Percentiles rank a stretch among this genome's conserved stretches.
These are phyloP conservation scores for Corvus moneduloides DNA, from an alignment of 2,113 vertebrate species.

Conservation along the genomic window DNA sequence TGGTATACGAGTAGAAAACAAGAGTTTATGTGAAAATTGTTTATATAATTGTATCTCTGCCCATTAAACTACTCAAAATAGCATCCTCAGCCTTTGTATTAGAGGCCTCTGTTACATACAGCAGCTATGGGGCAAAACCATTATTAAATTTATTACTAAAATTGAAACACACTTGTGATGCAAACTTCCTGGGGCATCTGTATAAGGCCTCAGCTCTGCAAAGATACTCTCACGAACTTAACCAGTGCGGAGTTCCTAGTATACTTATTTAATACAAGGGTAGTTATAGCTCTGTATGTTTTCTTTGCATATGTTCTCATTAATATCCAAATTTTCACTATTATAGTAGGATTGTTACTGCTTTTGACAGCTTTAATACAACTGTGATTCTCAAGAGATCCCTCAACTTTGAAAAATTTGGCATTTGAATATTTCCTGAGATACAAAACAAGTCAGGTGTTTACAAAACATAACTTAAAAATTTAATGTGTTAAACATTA, in stretches of 20 bases:
- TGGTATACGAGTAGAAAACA: background rate
- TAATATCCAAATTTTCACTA: background rate
- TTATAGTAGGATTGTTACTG: background rate
- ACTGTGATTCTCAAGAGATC: background rate
- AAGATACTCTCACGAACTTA: background rate
- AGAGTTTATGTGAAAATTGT: background rate
- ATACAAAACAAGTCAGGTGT: background rate
- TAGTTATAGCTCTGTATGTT: background rate
- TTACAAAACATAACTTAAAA: background rate
- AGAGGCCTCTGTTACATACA: background rate
- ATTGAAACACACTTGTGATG: background rate
- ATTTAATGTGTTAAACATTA: background rate
- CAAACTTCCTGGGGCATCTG: background rate
- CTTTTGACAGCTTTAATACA: background rate
- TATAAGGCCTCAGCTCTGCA: background rate
- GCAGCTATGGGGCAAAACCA: background rate
- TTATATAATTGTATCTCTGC: background rate
- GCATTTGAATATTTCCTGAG: background rate
- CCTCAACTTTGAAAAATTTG: background rate
- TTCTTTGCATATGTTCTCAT: background rate
- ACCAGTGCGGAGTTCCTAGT: background rate
- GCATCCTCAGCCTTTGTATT: background rate
- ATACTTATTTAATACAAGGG: background rate
- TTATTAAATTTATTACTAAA: background rate
- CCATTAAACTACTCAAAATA: background rate